These are phyloP conservation scores for Erebia epiphron DNA, from an alignment of 2,888 invertebrate species.

Conservation along the genomic window DNA sequence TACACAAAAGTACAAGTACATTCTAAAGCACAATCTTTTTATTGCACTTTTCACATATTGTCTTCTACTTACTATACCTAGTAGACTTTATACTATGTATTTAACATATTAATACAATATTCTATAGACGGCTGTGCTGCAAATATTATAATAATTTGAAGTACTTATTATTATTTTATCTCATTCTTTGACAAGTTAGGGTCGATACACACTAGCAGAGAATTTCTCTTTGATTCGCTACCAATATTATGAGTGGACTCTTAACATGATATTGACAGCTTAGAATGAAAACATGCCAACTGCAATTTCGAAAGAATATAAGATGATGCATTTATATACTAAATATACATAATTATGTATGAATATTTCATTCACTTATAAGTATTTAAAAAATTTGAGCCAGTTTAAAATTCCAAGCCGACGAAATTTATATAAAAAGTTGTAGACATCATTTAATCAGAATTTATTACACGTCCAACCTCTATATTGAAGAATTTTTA, in stretches of 20 bases:
- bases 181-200: not conserved
- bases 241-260: no score
- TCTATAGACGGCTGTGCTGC: conserved; percentile 12
- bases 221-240: no score
- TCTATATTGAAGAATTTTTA: not conserved
- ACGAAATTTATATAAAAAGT: not conserved
- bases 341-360: no score
- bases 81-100: conserved; percentile 17
- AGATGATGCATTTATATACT: not conserved
- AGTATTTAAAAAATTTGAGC: not conserved
- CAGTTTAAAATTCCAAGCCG: not conserved
- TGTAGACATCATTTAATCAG: not conserved
- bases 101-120: not conserved
- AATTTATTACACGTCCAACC: not conserved
- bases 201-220: no score
- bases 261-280: not conserved
- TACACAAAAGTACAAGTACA: conserved; percentile 42
- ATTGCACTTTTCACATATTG: conserved; percentile 60
- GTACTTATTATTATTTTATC: not conserved
- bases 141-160: not conserved
- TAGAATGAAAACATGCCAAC: not conserved
- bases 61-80: conserved; percentile 45
- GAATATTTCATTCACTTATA: no score
- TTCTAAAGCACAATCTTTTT: conserved; percentile 54
- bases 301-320: not conserved